Evolutionary conservation across 2,888 invertebrate species (phyloP).

Genomic region (Cordylochernes scorpioides): DNA sequence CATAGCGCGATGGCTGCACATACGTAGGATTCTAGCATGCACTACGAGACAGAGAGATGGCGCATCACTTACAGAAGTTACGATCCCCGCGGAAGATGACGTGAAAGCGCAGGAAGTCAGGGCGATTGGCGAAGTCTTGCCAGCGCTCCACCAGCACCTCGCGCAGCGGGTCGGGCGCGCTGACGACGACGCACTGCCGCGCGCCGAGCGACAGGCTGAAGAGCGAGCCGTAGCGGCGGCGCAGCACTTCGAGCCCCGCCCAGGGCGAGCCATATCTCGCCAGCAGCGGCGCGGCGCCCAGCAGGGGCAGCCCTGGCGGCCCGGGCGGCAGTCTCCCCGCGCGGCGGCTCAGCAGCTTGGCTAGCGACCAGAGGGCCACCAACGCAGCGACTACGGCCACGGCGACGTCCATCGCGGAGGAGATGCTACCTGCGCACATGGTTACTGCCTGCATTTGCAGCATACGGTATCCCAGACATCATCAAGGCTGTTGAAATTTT

Average conservation of each 20-base stretch:
- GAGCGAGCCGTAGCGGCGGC: conserved; percentile 13
- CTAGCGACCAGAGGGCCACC: too few species aligned
- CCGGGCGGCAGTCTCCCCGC: conserved; percentile 6
- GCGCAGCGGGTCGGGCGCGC: conserved; percentile 10
- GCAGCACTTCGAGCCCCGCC: conserved; percentile 13
- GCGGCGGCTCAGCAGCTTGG: too few species aligned
- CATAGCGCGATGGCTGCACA: conserved; percentile 50
- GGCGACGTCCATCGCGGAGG: too few species aligned
- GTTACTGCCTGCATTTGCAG: too few species aligned
- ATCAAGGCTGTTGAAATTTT: too few species aligned
- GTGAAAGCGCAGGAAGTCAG: conserved; percentile 50
- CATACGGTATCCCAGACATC: too few species aligned
- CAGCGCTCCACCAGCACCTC: conserved; percentile 26
- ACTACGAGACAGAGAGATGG: background rate
- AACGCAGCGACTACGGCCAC: too few species aligned
- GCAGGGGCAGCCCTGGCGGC: conserved; percentile 5
- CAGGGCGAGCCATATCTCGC: conserved; percentile 11
- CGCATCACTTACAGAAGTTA: conserved; percentile 48
- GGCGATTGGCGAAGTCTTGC: conserved; percentile 51
- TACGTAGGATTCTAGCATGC: background rate
- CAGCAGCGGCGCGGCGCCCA: conserved; percentile 4
- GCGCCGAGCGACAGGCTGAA: conserved; percentile 13
- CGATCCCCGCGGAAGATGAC: conserved; percentile 55
- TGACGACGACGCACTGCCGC: conserved; percentile 12
- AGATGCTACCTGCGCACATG: too few species aligned